A percentile compares a stretch with the other conserved stretches of the same genome.
Evolutionary conservation across 2,113 vertebrate species (phyloP).

Genomic region (Azemiops feae): DNA sequence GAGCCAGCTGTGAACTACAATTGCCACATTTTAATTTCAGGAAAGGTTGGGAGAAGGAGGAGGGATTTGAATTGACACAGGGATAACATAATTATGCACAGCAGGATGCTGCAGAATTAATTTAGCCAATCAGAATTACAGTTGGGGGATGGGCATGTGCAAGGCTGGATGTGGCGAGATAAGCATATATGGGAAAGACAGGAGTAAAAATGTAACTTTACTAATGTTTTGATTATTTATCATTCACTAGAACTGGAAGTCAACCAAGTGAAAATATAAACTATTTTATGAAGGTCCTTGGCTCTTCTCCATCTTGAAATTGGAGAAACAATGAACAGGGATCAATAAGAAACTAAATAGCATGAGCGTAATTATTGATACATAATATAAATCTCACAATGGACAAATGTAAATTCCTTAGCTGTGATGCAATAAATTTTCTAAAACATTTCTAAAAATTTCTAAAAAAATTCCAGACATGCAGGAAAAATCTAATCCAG

Average conservation of each 20-base stretch:
- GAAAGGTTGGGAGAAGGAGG: conserved; percentile 51
- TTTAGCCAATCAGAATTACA: conserved; percentile 85
- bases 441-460: neutral
- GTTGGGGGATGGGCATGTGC: conserved; percentile 75
- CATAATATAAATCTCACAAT: neutral
- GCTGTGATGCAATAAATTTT: neutral
- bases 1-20: conserved; percentile 80
- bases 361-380: neutral
- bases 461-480: neutral
- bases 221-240: conserved; percentile 59
- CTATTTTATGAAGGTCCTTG: conserved; percentile 37
- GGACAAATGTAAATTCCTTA: neutral
- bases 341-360: fast-evolving
- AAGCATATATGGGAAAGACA: conserved; percentile 32
- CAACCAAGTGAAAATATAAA: conserved; percentile 53
- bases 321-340: conserved; percentile 25
- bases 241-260: conserved; percentile 54
- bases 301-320: neutral
- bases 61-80: conserved; percentile 81
- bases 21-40: conserved; percentile 82
- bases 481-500: neutral
- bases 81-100: conserved; percentile 91
- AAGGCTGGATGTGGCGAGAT: conserved; percentile 46
- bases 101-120: conserved; percentile 88
- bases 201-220: conserved; percentile 49